Base-by-base conservation (phyloP, 2,797 vertebrate genomes). In the Cryptoblepharus egeriae region DNA sequence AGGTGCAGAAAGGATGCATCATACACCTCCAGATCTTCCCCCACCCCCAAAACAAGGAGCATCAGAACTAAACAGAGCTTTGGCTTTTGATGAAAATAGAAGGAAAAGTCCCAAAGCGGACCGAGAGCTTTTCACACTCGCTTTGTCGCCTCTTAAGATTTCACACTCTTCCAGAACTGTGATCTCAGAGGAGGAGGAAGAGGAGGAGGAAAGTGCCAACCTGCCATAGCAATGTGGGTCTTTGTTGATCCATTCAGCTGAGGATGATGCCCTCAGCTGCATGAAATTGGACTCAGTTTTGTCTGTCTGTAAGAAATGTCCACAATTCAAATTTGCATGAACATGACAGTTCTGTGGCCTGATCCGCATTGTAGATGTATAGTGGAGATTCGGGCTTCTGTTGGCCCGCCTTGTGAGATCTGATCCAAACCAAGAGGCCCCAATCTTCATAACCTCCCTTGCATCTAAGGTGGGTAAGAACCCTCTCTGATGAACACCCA, bases 81-180 rank as follows among this genome's bases (percentile, higher is more conserved):
- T 18, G 52, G 75, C 85, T 84, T 75, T 37, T 68, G 0, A 60
- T 71, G n/a, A 22, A 26, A 77, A 8, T 0, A 28, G 4, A 0
- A 74, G 63, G 70, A 73, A 72, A 87, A 87, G 64, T 2, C 72
- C 90, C 3, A 13, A 49, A n/a, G n/a, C n/a, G 30, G 63, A 0
- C 88, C 39, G 87, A 64, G 80, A 92, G 91, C 91, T 92, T 92
- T 94, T 94, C 91, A 91, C 93, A 93, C 91, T 91, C 92, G 88
- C 69, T 39, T 89, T 35, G 87, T 85, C 45, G 45, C 72, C 84
- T 84, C 86, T 85, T 77, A 73, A 76, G 83, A 85, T 82, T 90
- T 93, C 92, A 91, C 90, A 85, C 89, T 86, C 82, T 2, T 6
- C 82, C 81, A 39, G 81, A 86, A 52, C 89, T 83, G 91, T 92